These are phyloP conservation scores for Phrixothrix hirtus DNA, from an alignment of 2,888 invertebrate species.

Conservation along the genomic window DNA sequence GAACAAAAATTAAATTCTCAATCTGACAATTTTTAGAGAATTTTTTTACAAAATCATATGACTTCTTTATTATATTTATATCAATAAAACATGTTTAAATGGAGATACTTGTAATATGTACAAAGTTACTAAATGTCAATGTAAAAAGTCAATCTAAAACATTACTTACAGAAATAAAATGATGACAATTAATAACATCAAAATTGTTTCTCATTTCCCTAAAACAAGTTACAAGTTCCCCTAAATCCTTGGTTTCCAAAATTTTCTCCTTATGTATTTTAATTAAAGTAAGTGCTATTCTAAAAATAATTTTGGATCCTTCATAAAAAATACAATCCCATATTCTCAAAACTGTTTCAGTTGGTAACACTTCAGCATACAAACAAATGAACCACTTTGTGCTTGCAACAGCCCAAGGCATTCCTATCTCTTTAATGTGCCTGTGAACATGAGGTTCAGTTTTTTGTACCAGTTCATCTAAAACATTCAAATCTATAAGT, in stretches of 20 bases:
- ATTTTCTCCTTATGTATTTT: constrained; percentile 72
- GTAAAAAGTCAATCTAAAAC: too few species aligned
- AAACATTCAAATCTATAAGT: constrained; percentile 85
- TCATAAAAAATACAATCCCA: constrained; percentile 97
- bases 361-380: constrained; percentile 90
- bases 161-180: constrained; percentile 77
- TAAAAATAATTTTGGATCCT: constrained; percentile 89
- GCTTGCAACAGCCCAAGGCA: constrained; percentile 88
- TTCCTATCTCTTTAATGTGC: constrained; percentile 77
- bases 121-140: too few species aligned
- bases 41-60: too few species aligned
- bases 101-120: too few species aligned
- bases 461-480: constrained; percentile 82
- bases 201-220: constrained; percentile 79
- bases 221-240: constrained; percentile 79
- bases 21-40: too few species aligned
- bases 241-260: constrained; percentile 78
- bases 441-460: constrained; percentile 80
- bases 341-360: constrained; percentile 91
- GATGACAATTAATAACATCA: constrained; percentile 81
- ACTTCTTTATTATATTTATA: too few species aligned
- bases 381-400: constrained; percentile 97
- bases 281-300: constrained; percentile 85
- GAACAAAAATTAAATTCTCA: too few species aligned
- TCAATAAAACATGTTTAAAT: too few species aligned